Percentiles rank a stretch among this genome's conserved stretches.
phyloP scores from a whole-genome alignment of 2,113 vertebrate species.

The Lampris megalopsis region DNA sequence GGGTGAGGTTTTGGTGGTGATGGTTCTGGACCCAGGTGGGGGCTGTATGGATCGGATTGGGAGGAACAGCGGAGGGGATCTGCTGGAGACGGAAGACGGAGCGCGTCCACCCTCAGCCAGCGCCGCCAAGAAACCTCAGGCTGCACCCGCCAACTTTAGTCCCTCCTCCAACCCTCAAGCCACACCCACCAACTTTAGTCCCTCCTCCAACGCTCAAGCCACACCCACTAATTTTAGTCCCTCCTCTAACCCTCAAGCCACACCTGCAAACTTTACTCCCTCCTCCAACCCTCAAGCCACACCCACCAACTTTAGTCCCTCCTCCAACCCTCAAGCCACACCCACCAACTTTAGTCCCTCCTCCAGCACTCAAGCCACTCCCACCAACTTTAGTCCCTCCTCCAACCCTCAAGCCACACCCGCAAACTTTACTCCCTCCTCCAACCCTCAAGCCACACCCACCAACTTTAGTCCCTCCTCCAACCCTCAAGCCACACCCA shows the following conservation, averaged over 20 bases:
- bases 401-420: conserved; percentile 24
- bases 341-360: background rate
- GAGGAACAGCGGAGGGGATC: conserved; percentile 31
- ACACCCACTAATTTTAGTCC: conserved; percentile 2
- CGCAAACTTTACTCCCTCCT: background rate
- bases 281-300: conserved; percentile 24
- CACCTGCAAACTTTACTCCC: background rate
- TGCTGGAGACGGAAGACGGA: conserved; percentile 51
- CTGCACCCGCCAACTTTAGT: background rate
- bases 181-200: conserved; percentile 4
- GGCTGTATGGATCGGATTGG: conserved; percentile 82
- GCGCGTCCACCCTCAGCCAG: conserved; percentile 40
- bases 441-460: conserved; percentile 25
- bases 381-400: background rate
- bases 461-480: background rate
- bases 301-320: background rate
- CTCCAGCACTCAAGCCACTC: conserved; percentile 24
- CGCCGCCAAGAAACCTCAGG: no score
- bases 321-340: conserved; percentile 24
- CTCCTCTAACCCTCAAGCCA: conserved; percentile 20
- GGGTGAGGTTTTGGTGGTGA: conserved; percentile 70
- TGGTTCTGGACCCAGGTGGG: conserved; percentile 88
- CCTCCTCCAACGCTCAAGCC: conserved; percentile 2
- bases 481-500: conserved; percentile 31
- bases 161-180: background rate